Evolutionary conservation across 2,888 invertebrate species (phyloP).

Genomic region (Lasioglossum lativentre): DNA sequence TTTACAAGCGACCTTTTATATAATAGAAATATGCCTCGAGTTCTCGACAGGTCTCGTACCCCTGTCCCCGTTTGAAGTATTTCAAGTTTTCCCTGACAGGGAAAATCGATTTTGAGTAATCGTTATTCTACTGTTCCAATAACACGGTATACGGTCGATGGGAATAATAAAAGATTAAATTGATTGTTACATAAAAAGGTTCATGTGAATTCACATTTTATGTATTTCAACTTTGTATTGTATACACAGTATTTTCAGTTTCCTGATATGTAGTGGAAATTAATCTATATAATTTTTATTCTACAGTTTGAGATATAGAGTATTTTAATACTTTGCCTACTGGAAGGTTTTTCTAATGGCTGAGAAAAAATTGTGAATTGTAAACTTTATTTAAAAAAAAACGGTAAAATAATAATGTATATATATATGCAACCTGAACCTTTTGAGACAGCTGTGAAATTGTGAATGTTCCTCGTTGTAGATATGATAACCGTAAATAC

Average conservation of each 20-base stretch:
- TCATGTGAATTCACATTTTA: too few species aligned
- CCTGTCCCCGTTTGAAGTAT: not conserved
- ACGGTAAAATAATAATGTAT: not conserved
- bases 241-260: too few species aligned
- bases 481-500: not conserved
- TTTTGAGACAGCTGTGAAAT: not conserved
- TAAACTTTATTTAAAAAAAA: not conserved
- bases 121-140: not conserved
- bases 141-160: not conserved
- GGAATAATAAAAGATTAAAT: not conserved
- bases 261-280: too few species aligned
- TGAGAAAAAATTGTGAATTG: too few species aligned
- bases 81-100: not conserved
- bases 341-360: too few species aligned
- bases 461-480: not conserved
- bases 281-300: too few species aligned
- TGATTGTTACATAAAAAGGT: too few species aligned
- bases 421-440: not conserved
- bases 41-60: not conserved
- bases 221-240: too few species aligned
- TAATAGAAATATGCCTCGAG: not conserved
- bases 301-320: too few species aligned
- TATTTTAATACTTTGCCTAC: too few species aligned
- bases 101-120: not conserved
- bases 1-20: not conserved